Evolutionary conservation across 2,888 invertebrate species (phyloP).

Genomic region (Thumatha senex): DNA sequence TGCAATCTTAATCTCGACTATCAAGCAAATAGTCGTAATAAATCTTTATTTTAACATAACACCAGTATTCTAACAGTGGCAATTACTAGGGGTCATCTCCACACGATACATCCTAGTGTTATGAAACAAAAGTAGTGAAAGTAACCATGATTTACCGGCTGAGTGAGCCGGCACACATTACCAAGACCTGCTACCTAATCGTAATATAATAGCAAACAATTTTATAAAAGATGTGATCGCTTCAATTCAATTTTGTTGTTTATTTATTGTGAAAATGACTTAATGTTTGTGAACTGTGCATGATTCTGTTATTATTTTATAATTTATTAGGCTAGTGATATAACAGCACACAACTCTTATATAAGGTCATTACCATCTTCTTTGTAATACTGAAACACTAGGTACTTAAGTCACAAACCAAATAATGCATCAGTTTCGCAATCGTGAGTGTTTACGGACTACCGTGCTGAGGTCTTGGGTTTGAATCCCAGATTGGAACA

Average conservation of each 20-base stretch:
- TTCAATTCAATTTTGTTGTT: conserved; percentile 32
- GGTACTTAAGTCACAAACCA: too few species aligned
- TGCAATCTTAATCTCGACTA: too few species aligned
- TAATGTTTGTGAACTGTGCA: not conserved
- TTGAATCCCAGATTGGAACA: too few species aligned
- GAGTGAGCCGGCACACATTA: conserved; percentile 42
- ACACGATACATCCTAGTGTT: conserved; percentile 28
- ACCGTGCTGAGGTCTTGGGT: too few species aligned
- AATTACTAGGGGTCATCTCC: conserved; percentile 42
- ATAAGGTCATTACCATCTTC: too few species aligned
- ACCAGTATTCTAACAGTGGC: conserved; percentile 39
- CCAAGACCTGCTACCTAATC: conserved; percentile 43
- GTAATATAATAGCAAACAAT: conserved; percentile 51
- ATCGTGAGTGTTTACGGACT: too few species aligned
- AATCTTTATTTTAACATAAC: not conserved
- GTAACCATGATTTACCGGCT: conserved; percentile 54
- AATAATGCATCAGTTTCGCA: too few species aligned
- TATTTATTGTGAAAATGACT: not conserved
- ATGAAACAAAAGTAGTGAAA: conserved; percentile 57
- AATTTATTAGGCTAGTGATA: too few species aligned
- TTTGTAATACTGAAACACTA: too few species aligned
- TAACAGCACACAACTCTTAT: not conserved
- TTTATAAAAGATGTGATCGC: conserved; percentile 13
- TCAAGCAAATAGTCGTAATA: too few species aligned
- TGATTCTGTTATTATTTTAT: too few species aligned